Evolutionary conservation across 2,797 vertebrate genomes (phyloP).

Genomic region (Chaenodraco wilsoni): DNA sequence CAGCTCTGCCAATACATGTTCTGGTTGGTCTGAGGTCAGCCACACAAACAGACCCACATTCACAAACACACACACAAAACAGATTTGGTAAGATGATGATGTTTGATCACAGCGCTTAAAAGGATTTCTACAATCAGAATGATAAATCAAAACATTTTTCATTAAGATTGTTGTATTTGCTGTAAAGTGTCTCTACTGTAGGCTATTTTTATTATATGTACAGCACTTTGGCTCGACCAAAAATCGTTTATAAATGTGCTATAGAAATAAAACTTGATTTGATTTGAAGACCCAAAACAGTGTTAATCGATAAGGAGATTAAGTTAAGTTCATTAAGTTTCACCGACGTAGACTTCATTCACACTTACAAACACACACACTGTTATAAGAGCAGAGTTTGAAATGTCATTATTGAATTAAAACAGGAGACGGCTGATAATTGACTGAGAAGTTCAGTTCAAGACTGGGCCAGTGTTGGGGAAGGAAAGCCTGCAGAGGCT

Average conservation of each 20-base stretch:
- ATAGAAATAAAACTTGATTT: too few species aligned
- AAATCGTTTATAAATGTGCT: too few species aligned
- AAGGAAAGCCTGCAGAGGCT: conserved; percentile 51
- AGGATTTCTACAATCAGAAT: conserved; percentile 43
- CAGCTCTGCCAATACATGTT: conserved; percentile 79
- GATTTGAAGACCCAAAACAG: conserved; percentile 1
- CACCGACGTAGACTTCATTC: conserved; percentile 38
- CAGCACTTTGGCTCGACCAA: too few species aligned
- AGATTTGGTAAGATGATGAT: conserved; percentile 49
- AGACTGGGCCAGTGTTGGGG: conserved; percentile 45
- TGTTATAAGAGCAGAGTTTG: conserved; percentile 63
- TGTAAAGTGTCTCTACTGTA: too few species aligned
- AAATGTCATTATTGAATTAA: conserved; percentile 47
- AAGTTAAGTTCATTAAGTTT: conserved; percentile 21
- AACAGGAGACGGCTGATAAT: conserved; percentile 66
- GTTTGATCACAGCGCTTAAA: conserved; percentile 62
- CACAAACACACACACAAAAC: conserved; percentile 44
- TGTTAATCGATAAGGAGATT: conserved; percentile 38
- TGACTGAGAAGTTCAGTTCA: conserved; percentile 64
- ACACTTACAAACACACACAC: conserved; percentile 27
- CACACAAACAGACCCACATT: conserved; percentile 50
- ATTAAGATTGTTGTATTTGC: not conserved
- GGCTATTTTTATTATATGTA: too few species aligned
- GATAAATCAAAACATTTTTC: conserved; percentile 45
- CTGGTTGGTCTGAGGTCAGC: conserved; percentile 60